Percentiles rank a stretch among this genome's conserved stretches.
phyloP scores from a whole-genome alignment of 2,797 vertebrate genomes.

The Scleropages formosus region DNA sequence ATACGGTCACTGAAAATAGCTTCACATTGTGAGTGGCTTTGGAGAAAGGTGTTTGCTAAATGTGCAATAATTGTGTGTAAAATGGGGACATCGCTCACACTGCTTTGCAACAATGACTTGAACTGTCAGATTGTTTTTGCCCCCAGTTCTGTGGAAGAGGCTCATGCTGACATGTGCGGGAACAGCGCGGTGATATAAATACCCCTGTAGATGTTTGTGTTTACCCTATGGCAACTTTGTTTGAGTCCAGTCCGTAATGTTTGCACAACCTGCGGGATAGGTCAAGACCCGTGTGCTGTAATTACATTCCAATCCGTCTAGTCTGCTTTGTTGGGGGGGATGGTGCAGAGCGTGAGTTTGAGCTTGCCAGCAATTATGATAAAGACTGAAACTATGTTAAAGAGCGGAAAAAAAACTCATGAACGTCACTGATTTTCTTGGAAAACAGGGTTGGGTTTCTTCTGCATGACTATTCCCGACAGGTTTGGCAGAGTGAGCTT shows the following conservation, averaged over 20 bases:
- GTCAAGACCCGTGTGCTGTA: constrained; percentile 23
- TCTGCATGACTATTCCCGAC: neutral
- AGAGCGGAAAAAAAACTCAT: neutral
- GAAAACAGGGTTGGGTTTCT: neutral
- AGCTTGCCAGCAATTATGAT: constrained; percentile 14
- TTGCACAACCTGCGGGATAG: constrained; percentile 17
- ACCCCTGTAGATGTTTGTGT: neutral
- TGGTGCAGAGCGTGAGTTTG: neutral
- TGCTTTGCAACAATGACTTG: neutral
- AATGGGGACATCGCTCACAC: neutral
- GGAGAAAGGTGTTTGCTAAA: too few relatives aligned
- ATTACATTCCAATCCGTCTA: constrained; percentile 25
- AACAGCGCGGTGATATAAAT: constrained; percentile 11
- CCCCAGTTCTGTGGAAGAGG: neutral
- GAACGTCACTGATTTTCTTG: neutral
- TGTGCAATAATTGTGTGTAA: neutral
- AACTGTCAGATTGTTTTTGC: neutral
- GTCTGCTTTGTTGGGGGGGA: neutral
- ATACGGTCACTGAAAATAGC: too few relatives aligned
- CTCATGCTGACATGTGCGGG: neutral
- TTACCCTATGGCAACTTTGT: neutral
- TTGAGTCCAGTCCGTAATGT: neutral
- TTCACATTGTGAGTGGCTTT: too few relatives aligned
- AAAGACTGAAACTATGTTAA: neutral
- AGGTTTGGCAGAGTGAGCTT: too few relatives aligned